These are phyloP conservation scores for Eupleurogrammus muticus DNA, from an alignment of 2,797 vertebrate genomes.

Conservation along the genomic window DNA sequence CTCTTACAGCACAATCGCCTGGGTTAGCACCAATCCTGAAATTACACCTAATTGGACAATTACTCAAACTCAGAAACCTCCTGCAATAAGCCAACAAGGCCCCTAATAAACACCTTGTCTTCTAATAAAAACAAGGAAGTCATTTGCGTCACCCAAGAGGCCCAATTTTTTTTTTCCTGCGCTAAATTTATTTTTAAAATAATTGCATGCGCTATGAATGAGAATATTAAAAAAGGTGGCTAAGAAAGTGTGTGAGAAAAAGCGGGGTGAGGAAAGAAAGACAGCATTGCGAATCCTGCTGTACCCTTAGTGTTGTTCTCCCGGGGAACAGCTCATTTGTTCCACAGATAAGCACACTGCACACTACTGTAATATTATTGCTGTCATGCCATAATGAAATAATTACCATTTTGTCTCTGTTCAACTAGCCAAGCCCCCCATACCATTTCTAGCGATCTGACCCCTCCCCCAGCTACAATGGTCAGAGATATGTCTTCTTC, in stretches of 20 bases:
- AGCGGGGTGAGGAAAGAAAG: conserved; percentile 67
- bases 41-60: conserved; percentile 99
- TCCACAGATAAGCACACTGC: conserved; percentile 86
- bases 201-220: conserved; percentile 93
- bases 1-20: conserved; percentile 91
- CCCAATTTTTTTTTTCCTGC: conserved; percentile 87
- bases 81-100: conserved; percentile 95
- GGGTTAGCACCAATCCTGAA: conserved; percentile 95
- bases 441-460: conserved; percentile 38
- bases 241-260: conserved; percentile 80
- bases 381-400: conserved; percentile 88
- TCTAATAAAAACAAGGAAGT: conserved; percentile 98
- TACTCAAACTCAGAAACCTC: conserved; percentile 99
- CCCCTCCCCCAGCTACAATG: conserved; percentile 42
- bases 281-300: conserved; percentile 88
- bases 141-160: conserved; percentile 98
- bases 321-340: conserved; percentile 89
- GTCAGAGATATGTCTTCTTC: conserved; percentile 47
- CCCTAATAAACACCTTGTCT: conserved; percentile 99
- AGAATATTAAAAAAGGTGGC: conserved; percentile 93
- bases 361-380: conserved; percentile 85
- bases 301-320: conserved; percentile 88
- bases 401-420: conserved; percentile 86
- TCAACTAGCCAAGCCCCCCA: conserved; percentile 64
- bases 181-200: conserved; percentile 99